Evolutionary conservation across 2,888 invertebrate genomes (phyloP), one percentile per base, ranked within the genome.

Genomic region (Galeruca laticollis): DNA sequence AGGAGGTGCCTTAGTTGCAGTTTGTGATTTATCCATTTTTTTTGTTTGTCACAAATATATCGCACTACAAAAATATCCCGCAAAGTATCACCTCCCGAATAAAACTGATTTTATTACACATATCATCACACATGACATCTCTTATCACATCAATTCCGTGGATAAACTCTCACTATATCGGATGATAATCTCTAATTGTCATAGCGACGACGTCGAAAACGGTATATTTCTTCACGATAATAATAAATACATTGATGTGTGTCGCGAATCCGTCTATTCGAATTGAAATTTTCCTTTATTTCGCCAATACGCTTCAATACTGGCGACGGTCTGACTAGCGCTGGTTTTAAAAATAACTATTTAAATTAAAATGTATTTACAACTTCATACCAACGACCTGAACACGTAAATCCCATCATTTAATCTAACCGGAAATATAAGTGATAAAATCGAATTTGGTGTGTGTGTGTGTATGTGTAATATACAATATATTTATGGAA

Each of bases 1-100:
- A 0, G 94, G 95, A 43, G 94, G 93, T 71, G 90, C 57, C 35
- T 73, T 68, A n/a, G 64, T 20, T 10, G 60, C 31, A 57, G 15
- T 57, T 35, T 57, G 56, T 57, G 31, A n/a, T 35, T 47, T 47
- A 15, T 35, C 57, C 57, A 33, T 66, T 31, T 56, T 59, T 65
- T n/a, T 8, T 35, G 10, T 8, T n/a, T n/a, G n/a, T 6, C 26
- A 26, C 3, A 26, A 26, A 26, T 5, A 26, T 21, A 43, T 8
- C 15, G 10, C 26, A 31, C 60, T 26, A 62, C 13, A 63, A 56
- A 63, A 49, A 66, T n/a, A 43, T 18, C 35, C 33, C 56, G 56
- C n/a, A 9, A 20, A 64, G 43, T 18, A 67, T 65, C 47, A 69
- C 69, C 20, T 70, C 65, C 35, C 66, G 35, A 35, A 11, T 54